phyloP scores from a whole-genome alignment of 1,140 invertebrate species.

The Drosophila ambigua region DNA sequence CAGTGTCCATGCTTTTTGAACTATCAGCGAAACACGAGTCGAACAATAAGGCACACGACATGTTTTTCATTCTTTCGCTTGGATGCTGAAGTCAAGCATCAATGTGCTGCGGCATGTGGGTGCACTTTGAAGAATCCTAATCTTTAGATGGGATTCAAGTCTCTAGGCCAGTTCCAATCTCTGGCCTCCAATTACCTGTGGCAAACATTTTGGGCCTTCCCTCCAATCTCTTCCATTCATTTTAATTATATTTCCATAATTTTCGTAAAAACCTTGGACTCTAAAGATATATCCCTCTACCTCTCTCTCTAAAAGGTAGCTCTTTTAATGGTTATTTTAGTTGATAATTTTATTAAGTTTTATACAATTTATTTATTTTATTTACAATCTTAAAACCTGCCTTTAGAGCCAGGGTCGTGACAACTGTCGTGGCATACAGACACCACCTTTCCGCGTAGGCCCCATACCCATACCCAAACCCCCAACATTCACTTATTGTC shows the following conservation, averaged over 20 bases:
- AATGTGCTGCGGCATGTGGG: too few species aligned
- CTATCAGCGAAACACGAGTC: too few species aligned
- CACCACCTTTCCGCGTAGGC: conserved; percentile 58
- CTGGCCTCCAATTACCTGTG: too few species aligned
- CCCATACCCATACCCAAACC: conserved; percentile 25
- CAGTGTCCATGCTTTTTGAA: too few species aligned
- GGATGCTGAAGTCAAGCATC: too few species aligned
- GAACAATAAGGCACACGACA: too few species aligned
- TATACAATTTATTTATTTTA: conserved; percentile 24
- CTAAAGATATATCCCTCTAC: background rate
- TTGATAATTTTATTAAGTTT: background rate
- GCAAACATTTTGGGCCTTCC: background rate
- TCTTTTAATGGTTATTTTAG: too few species aligned
- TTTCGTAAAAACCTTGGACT: background rate
- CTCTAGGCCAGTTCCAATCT: too few species aligned
- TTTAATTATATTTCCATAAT: background rate
- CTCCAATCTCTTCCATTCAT: background rate
- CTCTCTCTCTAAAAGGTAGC: background rate
- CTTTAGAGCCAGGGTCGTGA: conserved; percentile 34
- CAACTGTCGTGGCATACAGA: conserved; percentile 22
- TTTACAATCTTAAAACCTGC: conserved; percentile 17
- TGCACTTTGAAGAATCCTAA: too few species aligned
- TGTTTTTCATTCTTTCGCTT: too few species aligned
- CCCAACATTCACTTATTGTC: conserved; percentile 43
- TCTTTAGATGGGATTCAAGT: too few species aligned